Evolutionary conservation across 2,797 vertebrate genomes (phyloP).

Genomic region (Rachycentron canadum): DNA sequence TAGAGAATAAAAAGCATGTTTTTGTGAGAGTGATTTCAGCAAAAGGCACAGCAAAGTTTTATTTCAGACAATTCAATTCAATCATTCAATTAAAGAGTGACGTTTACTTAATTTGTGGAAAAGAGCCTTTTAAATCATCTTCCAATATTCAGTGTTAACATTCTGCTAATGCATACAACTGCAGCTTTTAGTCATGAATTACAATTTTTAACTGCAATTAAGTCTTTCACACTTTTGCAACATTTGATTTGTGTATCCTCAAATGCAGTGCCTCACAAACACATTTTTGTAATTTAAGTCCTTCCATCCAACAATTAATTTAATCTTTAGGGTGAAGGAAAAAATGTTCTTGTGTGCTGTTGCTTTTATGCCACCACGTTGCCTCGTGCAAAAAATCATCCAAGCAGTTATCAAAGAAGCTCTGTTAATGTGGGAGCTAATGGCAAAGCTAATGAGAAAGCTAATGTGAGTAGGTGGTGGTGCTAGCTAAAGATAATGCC

Average conservation of each 20-base stretch:
- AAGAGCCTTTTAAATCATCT: slow-evolving; percentile 24
- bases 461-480: slow-evolving; percentile 53
- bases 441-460: slow-evolving; percentile 64
- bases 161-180: slow-evolving; percentile 22
- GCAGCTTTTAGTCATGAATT: slow-evolving; percentile 36
- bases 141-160: slow-evolving; percentile 17
- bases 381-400: slow-evolving; percentile 23
- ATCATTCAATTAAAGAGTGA: slow-evolving; percentile 8
- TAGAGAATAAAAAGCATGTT: not conserved
- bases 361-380: slow-evolving; percentile 16
- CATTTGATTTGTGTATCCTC: slow-evolving; percentile 6
- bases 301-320: slow-evolving; percentile 31
- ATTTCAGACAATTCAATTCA: slow-evolving; percentile 8
- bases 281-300: slow-evolving; percentile 22
- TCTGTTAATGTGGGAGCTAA: slow-evolving; percentile 59
- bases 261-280: slow-evolving; percentile 15
- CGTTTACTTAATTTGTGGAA: slow-evolving; percentile 15
- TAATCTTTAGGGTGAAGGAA: slow-evolving; percentile 11
- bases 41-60: slow-evolving; percentile 14
- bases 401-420: slow-evolving; percentile 40
- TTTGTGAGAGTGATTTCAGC: slow-evolving; percentile 32
- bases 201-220: slow-evolving; percentile 21
- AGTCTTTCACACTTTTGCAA: slow-evolving; percentile 2
- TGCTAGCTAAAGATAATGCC: slow-evolving; percentile 56
- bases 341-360: not conserved